Evolutionary conservation across 2,888 invertebrate species (phyloP).

Genomic region (Julus scandinavius): DNA sequence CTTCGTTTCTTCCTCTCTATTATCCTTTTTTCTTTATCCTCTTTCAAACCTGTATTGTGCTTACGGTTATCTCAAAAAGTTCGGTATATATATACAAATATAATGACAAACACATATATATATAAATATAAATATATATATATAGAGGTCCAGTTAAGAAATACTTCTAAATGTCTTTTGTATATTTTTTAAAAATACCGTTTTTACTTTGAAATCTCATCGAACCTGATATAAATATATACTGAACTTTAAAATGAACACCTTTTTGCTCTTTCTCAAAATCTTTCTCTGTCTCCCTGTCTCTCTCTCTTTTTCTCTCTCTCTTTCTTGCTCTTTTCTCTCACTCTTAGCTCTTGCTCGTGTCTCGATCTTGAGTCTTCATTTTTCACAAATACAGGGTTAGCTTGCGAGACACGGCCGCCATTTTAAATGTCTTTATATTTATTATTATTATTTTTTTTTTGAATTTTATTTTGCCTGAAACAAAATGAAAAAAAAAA

Average conservation of each 20-base stretch:
- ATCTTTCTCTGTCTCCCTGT: background rate
- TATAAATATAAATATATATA: background rate
- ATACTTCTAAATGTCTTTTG: conserved; percentile 22
- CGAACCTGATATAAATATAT: background rate
- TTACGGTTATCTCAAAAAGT: conserved; percentile 1
- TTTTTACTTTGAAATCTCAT: conserved; percentile 33
- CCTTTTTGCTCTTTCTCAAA: background rate
- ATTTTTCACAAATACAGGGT: conserved; percentile 8
- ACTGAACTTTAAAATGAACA: conserved; percentile 29
- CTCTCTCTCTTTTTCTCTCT: background rate
- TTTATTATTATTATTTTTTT: too few relatives aligned
- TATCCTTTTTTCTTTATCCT: background rate
- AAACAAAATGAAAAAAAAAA: too few relatives aligned
- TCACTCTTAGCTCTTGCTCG: background rate
- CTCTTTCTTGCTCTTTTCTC: background rate
- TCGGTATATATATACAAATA: conserved; percentile 17
- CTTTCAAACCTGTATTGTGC: background rate
- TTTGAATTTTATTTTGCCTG: too few relatives aligned
- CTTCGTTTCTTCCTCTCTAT: too few relatives aligned
- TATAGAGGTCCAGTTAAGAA: conserved; percentile 33
- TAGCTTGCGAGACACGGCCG: background rate
- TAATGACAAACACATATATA: too few relatives aligned
- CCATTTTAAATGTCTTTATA: background rate
- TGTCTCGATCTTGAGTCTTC: background rate
- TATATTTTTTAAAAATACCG: conserved; percentile 40